Evolutionary conservation across 1,140 invertebrate species (phyloP).

Genomic region (Oedothorax gibbosus): DNA sequence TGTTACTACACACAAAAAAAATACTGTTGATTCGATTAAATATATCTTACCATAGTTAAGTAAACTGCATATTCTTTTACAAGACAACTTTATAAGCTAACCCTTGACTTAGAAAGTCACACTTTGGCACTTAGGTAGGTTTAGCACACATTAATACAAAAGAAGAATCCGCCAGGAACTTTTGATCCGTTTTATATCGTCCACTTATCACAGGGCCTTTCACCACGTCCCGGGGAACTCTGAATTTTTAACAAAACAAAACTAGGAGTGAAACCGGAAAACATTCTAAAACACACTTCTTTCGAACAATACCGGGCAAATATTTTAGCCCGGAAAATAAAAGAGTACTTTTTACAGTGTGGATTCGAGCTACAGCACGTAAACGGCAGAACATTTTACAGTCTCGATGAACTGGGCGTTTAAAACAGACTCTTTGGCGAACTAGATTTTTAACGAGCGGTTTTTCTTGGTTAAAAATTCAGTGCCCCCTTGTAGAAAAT

Average conservation of each 20-base stretch:
- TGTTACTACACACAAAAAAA: too few species aligned
- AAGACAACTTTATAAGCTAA: too few species aligned
- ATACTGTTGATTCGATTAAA: too few species aligned
- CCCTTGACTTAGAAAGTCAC: too few species aligned
- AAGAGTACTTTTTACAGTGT: neutral
- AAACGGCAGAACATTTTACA: slow-evolving; percentile 30
- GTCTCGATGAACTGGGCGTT: slow-evolving; percentile 19
- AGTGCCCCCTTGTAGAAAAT: neutral
- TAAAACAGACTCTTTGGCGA: neutral
- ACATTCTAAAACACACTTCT: slow-evolving; percentile 49
- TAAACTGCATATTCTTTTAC: too few species aligned
- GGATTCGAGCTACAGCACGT: slow-evolving; percentile 16
- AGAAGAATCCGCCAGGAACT: too few species aligned
- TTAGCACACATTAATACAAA: too few species aligned
- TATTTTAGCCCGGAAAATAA: slow-evolving; percentile 22
- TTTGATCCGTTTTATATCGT: neutral
- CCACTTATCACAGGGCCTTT: slow-evolving; percentile 14
- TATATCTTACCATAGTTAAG: too few species aligned
- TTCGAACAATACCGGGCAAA: neutral
- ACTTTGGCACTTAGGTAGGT: too few species aligned
- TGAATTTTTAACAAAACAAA: slow-evolving; percentile 43
- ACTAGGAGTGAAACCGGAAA: slow-evolving; percentile 5
- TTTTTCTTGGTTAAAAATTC: slow-evolving; percentile 50
- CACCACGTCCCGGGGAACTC: slow-evolving; percentile 20
- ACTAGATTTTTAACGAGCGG: slow-evolving; percentile 48